A percentile compares a stretch with the other conserved stretches of the same genome.
Conservation (phyloP, 1,140 invertebrate species). For the Oedothorax gibbosus region DNA sequence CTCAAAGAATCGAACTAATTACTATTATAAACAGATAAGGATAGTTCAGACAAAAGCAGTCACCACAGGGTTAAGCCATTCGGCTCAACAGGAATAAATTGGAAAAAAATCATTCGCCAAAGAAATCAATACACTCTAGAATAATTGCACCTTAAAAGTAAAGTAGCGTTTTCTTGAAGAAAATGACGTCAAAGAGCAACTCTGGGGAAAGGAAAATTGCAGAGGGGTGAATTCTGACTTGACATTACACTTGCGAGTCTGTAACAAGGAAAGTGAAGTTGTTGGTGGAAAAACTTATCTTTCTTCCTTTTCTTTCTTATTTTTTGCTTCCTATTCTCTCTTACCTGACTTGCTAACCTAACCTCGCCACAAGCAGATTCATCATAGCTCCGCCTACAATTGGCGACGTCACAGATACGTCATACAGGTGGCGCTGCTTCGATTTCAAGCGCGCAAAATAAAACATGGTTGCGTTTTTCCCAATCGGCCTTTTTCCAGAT, state of each 20-base stretch:
- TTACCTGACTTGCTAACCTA: slow-evolving; percentile 27
- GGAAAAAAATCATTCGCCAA: no score
- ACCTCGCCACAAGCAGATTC: slow-evolving; percentile 13
- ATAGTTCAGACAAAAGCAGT: no score
- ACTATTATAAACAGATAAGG: no score
- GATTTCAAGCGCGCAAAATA: slow-evolving; percentile 53
- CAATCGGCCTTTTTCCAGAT: slow-evolving; percentile 18
- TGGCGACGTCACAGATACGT: slow-evolving; percentile 36
- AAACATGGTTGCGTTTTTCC: slow-evolving; percentile 52
- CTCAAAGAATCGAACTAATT: no score
- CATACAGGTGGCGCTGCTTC: slow-evolving; percentile 44
- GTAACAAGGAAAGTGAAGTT: slow-evolving; percentile 51
- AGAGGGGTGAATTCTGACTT: slow-evolving; percentile 6
- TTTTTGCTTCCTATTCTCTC: slow-evolving; percentile 35
- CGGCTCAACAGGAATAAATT: no score
- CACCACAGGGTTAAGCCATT: no score
- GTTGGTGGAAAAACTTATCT: slow-evolving; percentile 8
- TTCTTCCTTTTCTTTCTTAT: slow-evolving; percentile 15
- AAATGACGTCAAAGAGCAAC: slow-evolving; percentile 29
- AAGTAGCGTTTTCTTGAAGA: slow-evolving; percentile 6
- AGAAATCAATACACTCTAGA: no score
- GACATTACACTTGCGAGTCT: slow-evolving; percentile 8
- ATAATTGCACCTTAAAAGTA: slow-evolving; percentile 2
- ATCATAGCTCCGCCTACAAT: background rate
- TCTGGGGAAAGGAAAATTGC: background rate